Conservation (phyloP, 2,797 vertebrate species). For the Danio choprae region DNA sequence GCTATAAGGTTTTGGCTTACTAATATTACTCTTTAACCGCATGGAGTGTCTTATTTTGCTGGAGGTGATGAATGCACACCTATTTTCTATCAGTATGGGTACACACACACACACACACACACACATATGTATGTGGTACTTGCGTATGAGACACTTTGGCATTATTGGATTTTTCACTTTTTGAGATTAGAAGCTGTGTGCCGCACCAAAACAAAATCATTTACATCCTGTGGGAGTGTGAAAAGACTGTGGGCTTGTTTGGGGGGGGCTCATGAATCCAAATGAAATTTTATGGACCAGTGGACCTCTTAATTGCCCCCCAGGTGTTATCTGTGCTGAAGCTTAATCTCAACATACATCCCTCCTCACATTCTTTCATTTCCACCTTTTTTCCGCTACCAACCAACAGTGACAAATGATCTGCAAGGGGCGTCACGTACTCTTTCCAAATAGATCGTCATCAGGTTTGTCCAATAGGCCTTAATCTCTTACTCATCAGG, state of each 20-base stretch:
- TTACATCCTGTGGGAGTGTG: slow-evolving; percentile 43
- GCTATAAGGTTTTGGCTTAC: slow-evolving; percentile 16
- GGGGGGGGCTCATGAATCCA: slow-evolving; percentile 79
- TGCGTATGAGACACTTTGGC: slow-evolving; percentile 49
- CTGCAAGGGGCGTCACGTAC: not conserved
- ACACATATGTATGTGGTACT: slow-evolving; percentile 46
- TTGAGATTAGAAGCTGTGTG: slow-evolving; percentile 65
- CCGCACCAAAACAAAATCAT: slow-evolving; percentile 61
- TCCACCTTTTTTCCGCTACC: slow-evolving; percentile 52
- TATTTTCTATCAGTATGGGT: slow-evolving; percentile 40
- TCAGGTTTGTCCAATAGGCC: slow-evolving; percentile 5
- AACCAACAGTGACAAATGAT: slow-evolving; percentile 24
- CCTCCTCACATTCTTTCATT: slow-evolving; percentile 76
- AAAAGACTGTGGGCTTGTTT: slow-evolving; percentile 53
- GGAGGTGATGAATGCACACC: slow-evolving; percentile 52
- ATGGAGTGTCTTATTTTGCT: slow-evolving; percentile 31
- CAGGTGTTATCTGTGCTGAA: slow-evolving; percentile 86
- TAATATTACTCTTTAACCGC: slow-evolving; percentile 33
- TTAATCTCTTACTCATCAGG: not conserved
- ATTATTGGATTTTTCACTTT: slow-evolving; percentile 58
- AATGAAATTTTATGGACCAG: slow-evolving; percentile 91
- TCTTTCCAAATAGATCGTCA: slow-evolving; percentile 20
- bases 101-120: slow-evolving; percentile 34
- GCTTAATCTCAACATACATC: slow-evolving; percentile 84
- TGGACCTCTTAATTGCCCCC: slow-evolving; percentile 93